Base-by-base conservation (phyloP, 2,113 vertebrate genomes). In the Phrynosoma blainvillii region DNA sequence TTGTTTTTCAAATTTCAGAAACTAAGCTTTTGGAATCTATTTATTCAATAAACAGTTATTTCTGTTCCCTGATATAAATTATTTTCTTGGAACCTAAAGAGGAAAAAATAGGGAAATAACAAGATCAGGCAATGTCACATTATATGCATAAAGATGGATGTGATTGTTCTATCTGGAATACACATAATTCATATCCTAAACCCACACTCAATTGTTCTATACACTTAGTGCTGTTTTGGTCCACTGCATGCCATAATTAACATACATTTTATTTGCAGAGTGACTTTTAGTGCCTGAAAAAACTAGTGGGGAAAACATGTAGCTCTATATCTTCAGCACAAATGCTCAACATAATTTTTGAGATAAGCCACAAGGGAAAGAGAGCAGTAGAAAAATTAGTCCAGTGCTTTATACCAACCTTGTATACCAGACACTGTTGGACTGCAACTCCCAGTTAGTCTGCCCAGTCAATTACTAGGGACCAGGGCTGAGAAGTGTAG, bases 161-260 rank as follows among this genome's bases (percentile, higher is more conserved):
- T 94, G 86, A 27, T 25, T 59, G 20, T 86, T 66, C 16, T 13
- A 23, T 47, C 90, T 85, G 4, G 16, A 88, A 87, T 54, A 54
- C 5, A 27, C 0, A 13, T 84, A 1, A 54, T 91, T 92, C 54
- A 0, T 80, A 68, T 56, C 30, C 84, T 88, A 87, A 86, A 42
- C 40, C 78, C 27, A 79, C 87, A 87, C 83, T 91, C 25, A 73
- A 10, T 21, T 89, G 5, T 65, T 27, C 4, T 88, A 27, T 65
- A 40, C 18, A 56, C 2, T 91, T 86, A 87, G 32, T 89, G n/a
- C 16, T 95, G 40, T 87, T 94, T 81, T 91, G 73, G 23, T 76
- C 75, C 75, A 52, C 21, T 92, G 62, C 23, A 73, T 85, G 52
- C 3, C 84, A 84, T 83, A 89, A 85, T 92, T 93, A 93, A 87